These are phyloP conservation scores for Apodemia zela DNA, from an alignment of 2,888 invertebrate genomes.

Conservation along the genomic window DNA sequence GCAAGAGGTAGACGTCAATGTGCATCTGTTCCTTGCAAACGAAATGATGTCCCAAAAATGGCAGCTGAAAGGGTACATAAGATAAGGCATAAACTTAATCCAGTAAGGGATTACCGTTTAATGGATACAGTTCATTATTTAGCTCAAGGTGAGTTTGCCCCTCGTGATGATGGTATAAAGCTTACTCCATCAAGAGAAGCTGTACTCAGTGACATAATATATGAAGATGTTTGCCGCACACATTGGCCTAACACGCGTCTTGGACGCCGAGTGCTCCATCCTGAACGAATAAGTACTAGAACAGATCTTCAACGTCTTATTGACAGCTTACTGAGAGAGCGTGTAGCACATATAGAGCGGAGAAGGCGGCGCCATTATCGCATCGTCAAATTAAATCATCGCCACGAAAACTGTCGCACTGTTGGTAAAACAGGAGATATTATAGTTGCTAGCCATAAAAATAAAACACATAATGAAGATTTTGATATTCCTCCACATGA, in stretches of 20 bases:
- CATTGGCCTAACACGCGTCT: slow-evolving; percentile 70
- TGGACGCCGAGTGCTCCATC: slow-evolving; percentile 52
- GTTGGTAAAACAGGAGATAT: slow-evolving; percentile 72
- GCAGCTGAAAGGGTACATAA: slow-evolving; percentile 69
- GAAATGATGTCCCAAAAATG: slow-evolving; percentile 57
- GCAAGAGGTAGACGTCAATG: slow-evolving; percentile 65
- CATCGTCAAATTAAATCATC: slow-evolving; percentile 67
- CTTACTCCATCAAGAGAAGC: slow-evolving; percentile 71
- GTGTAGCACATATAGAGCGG: slow-evolving; percentile 68
- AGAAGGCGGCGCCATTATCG: slow-evolving; percentile 68
- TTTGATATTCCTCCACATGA: slow-evolving; percentile 46
- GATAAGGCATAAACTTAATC: slow-evolving; percentile 69
- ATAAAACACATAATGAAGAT: slow-evolving; percentile 47
- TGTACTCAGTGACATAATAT: slow-evolving; percentile 72
- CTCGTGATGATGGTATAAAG: slow-evolving; percentile 72
- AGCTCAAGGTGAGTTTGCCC: slow-evolving; percentile 74
- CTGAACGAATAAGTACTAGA: slow-evolving; percentile 56
- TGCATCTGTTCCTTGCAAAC: slow-evolving; percentile 66
- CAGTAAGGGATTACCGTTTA: slow-evolving; percentile 67
- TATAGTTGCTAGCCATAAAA: slow-evolving; percentile 70
- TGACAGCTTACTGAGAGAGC: slow-evolving; percentile 63
- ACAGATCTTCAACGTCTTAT: slow-evolving; percentile 66
- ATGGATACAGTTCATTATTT: slow-evolving; percentile 76
- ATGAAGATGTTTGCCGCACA: slow-evolving; percentile 73
- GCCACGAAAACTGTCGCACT: slow-evolving; percentile 62